Base-by-base conservation (phyloP, 2,888 invertebrate species). In the Drosophila histrio region DNA sequence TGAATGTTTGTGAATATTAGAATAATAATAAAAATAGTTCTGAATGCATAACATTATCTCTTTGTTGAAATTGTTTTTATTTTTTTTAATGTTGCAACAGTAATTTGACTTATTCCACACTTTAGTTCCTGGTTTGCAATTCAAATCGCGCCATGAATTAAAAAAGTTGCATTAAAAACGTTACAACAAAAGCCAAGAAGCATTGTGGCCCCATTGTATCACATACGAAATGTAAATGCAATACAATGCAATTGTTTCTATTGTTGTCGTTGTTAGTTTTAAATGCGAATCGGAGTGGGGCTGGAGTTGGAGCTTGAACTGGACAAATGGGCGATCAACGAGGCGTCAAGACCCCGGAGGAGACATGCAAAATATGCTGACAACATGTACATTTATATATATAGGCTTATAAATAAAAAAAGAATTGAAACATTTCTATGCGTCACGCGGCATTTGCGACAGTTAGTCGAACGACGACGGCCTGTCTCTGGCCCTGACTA, bases 361-460 rank as follows among this genome's bases (percentile, higher is more conserved):
- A 77, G 68, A 44, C 64, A 77, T 80, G 67, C 73, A 67, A 76
- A 76, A 65, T 83, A 52, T 67, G 69, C 62, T 47, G 50, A 54
- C 59, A 41, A 59, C 36, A 61, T 65, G 30, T 28, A 49, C 19
- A 53, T 36, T 56, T 3, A 30, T n/a, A 38, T 15, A 22, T 43
- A 30, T 46, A n/a, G 43, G 38, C 19, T 32, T 26, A 30, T 26
- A 32, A 7, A 34, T 6, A 39, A 19, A 30, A 21, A 56, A 43
- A 65, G 58, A 77, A 77, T 77, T 73, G 64, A 84, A 77, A 80
- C 71, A 72, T 72, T 68, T 72, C 67, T 67, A 67, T 77, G 85
- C 85, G 75, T 81, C 82, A 85, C 78, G 72, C 79, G 62, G 81
- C 85, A 87, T 81, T 81, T 80, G 74, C 68, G 56, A 60, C 78